Evolutionary conservation across 2,113 vertebrate species (phyloP), one percentile per base, ranked within the genome.

Genomic region (Callospermophilus lateralis): DNA sequence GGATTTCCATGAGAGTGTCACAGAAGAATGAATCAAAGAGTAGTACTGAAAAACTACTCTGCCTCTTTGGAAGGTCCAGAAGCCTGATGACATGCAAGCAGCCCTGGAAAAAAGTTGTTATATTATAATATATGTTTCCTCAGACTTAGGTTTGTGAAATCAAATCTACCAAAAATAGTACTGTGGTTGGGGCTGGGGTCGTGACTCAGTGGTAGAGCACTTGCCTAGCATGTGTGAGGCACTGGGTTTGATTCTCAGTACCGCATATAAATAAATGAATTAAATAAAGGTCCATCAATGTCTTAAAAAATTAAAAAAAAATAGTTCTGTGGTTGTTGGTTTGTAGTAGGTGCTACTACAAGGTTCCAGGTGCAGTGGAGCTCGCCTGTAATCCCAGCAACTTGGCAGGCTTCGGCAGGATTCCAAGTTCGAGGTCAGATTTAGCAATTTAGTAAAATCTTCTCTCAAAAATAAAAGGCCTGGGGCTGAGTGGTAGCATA

Each of bases 61-160:
- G 55, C 12, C 32, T 88, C 92, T 89, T 48, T 89, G 37, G 26
- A 92, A 95, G 73, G 12, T 48, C 51, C 68, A 34, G 68, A 85
- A 92, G 26, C 37, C 37, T 80, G 84, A 76, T 16, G 22, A 84
- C 34, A 61, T 70, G 12, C 34, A 93, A 78, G 65, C 32, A 93
- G 67, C 11, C 16, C 51, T 80, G 74, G 51, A 86, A 86, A 93
- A 53, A 91, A 8, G 34, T 72, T 42, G 20, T 63, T 53, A 42
- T 2, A 22, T 84, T 67, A 17, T 2, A 22, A 79, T 67, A 17
- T 51, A 51, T 94, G 37, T 84, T 78, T 90, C 72, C 45, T 77
- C 22, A 86, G 63, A 72, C 28, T 85, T 34, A 65, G 17, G 51
- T 89, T 24, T 89, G 51, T 85, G 51, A 78, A 93, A 77, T 28